Base-by-base conservation (phyloP, 2,888 invertebrate genomes). In the Allacma fusca region DNA sequence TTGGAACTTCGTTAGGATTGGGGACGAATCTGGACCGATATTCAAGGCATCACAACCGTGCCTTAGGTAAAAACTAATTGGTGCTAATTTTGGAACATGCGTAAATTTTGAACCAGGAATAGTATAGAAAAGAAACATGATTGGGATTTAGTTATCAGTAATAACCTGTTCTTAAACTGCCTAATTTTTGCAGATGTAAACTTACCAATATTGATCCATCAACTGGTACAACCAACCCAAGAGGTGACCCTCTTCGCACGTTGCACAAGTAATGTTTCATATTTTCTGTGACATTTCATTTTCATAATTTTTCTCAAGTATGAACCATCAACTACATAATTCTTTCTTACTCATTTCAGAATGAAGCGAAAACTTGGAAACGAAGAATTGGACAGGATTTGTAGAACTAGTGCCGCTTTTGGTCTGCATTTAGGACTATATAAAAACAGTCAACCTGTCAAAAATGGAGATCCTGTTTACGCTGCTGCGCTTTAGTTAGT, bases 21-120 rank as follows among this genome's bases (percentile, higher is more conserved):
- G 82, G 4, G 40, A 74, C 13, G 77, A 81, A 29, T 64, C 65
- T n/a, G 80, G 79, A 4, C 77, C 81, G 19, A 68, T 82, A 16
- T 80, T 83, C 21, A 82, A 81, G 57, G 16, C 80, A 12, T 68
- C 81, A 0, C 62, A 73, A 43, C 83, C 83, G 2, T 83, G 83
- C 76, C 26, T 43, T 21, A 80, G 83, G 83, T 81, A 64, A n/a
- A n/a, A n/a, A n/a, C n/a, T n/a, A n/a, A n/a, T n/a, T n/a, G n/a
- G n/a, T n/a, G n/a, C n/a, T n/a, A n/a, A n/a, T n/a, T n/a, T n/a
- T n/a, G n/a, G n/a, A n/a, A n/a, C n/a, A n/a, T n/a, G n/a, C n/a
- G n/a, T n/a, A n/a, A n/a, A n/a, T n/a, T n/a, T n/a, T n/a, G n/a
- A n/a, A n/a, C n/a, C n/a, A n/a, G n/a, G n/a, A n/a, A n/a, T n/a